phyloP scores from a whole-genome alignment of 2,797 vertebrate species.

The Pangasius macronema region DNA sequence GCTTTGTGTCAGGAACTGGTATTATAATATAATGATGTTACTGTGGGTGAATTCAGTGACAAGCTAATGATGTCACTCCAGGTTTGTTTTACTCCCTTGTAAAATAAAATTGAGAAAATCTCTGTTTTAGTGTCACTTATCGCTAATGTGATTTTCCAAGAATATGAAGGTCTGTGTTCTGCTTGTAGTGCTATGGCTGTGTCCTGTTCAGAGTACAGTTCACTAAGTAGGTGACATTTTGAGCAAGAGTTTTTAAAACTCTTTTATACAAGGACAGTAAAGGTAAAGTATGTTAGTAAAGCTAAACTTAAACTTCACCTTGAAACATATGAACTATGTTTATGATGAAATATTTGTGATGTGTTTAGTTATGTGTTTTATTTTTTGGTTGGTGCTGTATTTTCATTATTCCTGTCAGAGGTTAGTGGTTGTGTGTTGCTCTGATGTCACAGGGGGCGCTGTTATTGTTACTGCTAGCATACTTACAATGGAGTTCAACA shows the following conservation, averaged over 20 bases:
- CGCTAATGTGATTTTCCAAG: not conserved
- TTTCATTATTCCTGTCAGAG: not conserved
- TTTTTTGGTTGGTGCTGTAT: not conserved
- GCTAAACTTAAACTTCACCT: not conserved
- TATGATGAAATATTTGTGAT: not conserved
- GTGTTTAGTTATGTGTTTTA: not conserved
- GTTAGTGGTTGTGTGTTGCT: not conserved
- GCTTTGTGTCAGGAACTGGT: not conserved
- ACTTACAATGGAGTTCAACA: not conserved
- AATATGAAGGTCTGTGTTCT: not conserved
- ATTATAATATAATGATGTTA: not conserved
- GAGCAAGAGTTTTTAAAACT: not conserved
- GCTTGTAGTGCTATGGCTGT: not conserved
- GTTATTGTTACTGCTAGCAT: not conserved
- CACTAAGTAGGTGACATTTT: not conserved
- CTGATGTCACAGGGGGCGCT: not conserved
- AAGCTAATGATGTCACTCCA: not conserved
- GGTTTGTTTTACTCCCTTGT: not conserved
- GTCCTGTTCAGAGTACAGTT: not conserved
- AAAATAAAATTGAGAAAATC: not conserved
- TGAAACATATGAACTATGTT: not conserved
- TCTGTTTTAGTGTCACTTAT: not conserved
- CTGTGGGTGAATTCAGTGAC: not conserved
- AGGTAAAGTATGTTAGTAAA: not conserved
- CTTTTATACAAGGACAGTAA: not conserved